Percentiles rank a stretch among this genome's conserved stretches.
Conservation (phyloP, 2,888 invertebrate species). For the Ormyrus thymus region DNA sequence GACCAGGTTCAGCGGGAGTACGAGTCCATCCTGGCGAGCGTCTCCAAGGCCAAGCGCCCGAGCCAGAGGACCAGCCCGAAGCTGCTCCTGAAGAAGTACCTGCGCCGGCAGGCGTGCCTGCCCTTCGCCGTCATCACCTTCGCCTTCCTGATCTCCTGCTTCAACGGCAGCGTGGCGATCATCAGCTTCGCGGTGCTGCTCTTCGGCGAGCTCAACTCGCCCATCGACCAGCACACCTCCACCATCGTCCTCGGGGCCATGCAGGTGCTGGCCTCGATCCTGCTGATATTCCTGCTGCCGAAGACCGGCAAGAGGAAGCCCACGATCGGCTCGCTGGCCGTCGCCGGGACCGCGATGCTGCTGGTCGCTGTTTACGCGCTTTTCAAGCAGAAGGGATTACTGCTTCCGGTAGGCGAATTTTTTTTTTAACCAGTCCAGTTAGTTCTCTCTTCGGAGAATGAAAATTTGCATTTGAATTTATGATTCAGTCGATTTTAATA, state of each 20-base stretch:
- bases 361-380: neutral
- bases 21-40: neutral
- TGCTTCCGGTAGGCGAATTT: too few relatives aligned
- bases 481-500: too few relatives aligned
- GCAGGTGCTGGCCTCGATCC: constrained; percentile 2
- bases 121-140: constrained; percentile 28
- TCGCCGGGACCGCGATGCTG: neutral
- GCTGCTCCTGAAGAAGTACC: constrained; percentile 1
- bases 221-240: constrained; percentile 25
- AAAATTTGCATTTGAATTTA: too few relatives aligned
- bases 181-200: constrained; percentile 16
- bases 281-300: neutral
- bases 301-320: constrained; percentile 23
- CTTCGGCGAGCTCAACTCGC: constrained; percentile 31
- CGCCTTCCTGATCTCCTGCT: constrained; percentile 29
- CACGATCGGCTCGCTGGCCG: constrained; percentile 13
- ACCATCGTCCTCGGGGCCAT: constrained; percentile 24
- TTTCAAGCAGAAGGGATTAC: too few relatives aligned
- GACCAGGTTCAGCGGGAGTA: neutral
- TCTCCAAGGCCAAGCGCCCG: neutral
- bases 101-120: neutral
- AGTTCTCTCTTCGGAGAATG: too few relatives aligned
- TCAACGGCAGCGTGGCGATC: constrained; percentile 25
- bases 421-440: neutral
- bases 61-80: neutral